Percentiles rank a stretch among this genome's conserved stretches.
Evolutionary conservation across 2,113 vertebrate species (phyloP).

Genomic region (Plecturocebus donacophilus): DNA sequence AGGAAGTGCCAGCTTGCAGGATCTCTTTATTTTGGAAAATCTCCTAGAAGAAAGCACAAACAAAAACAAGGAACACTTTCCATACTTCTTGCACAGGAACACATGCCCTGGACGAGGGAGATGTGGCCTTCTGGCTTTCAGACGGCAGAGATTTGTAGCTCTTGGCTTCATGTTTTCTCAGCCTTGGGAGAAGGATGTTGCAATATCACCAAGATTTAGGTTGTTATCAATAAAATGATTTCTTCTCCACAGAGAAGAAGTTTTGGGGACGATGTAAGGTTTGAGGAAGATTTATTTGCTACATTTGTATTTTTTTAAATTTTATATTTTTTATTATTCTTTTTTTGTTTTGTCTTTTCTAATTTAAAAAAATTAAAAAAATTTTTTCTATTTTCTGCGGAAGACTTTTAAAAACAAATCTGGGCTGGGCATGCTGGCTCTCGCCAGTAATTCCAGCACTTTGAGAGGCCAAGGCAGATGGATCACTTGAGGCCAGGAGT

Average conservation of each 20-base stretch:
- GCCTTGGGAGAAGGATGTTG: slow-evolving; percentile 17
- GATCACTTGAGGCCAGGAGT: no score
- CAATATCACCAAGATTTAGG: neutral
- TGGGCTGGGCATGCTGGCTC: no score
- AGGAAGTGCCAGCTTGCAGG: neutral
- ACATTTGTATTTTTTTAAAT: no score
- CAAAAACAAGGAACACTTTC: neutral
- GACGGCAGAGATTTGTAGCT: neutral
- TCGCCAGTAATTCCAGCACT: no score
- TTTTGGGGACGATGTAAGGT: neutral
- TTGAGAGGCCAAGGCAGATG: no score
- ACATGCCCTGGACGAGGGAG: neutral
- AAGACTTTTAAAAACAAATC: no score
- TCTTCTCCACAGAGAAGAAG: neutral
- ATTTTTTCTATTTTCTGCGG: no score
- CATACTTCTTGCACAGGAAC: neutral
- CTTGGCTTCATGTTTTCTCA: neutral
- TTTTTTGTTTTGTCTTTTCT: no score
- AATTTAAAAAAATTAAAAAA: no score
- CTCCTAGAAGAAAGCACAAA: neutral
- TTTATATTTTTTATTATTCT: no score
- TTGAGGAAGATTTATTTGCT: neutral
- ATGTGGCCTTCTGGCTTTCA: rapidly evolving
- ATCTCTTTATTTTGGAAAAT: slow-evolving; percentile 16
- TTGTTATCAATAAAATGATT: neutral